phyloP scores from a whole-genome alignment of 2,797 vertebrate genomes.

The Tauraco hartlaubi region DNA sequence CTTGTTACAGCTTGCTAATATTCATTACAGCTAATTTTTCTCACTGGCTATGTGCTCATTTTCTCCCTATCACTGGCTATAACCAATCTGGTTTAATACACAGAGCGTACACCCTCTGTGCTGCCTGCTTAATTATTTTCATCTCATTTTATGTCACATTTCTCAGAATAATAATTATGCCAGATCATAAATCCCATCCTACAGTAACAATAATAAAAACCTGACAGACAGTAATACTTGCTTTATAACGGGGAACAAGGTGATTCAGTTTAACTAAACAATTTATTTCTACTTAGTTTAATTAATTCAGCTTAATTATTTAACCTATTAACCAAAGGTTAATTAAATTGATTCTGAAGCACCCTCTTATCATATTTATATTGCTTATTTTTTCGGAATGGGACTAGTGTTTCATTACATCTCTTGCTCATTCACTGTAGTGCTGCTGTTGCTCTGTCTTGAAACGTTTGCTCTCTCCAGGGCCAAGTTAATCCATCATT shows the following conservation, averaged over 20 bases:
- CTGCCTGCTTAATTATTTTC: conserved; percentile 15
- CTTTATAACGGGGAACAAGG: not conserved
- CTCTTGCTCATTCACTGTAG: conserved; percentile 27
- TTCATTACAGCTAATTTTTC: not conserved
- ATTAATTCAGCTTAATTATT: conserved; percentile 44
- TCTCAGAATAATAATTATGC: not conserved
- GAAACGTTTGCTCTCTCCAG: not conserved
- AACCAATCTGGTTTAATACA: not conserved
- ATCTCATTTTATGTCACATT: not conserved
- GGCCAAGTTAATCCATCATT: conserved; percentile 49
- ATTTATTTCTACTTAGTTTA: conserved; percentile 10
- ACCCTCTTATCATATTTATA: not conserved
- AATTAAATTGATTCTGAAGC: not conserved
- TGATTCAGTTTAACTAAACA: not conserved
- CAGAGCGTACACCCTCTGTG: not conserved
- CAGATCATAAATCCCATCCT: not conserved
- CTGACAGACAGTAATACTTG: not conserved
- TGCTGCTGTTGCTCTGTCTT: conserved; percentile 15
- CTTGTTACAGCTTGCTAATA: not conserved
- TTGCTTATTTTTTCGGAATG: not conserved
- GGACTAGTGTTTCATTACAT: conserved; percentile 9
- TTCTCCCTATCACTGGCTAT: not conserved
- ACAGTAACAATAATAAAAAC: not conserved
- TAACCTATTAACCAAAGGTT: conserved; percentile 22
- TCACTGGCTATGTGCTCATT: not conserved